Base-by-base conservation (phyloP, 2,888 invertebrate species). In the Synergus umbraculus region DNA sequence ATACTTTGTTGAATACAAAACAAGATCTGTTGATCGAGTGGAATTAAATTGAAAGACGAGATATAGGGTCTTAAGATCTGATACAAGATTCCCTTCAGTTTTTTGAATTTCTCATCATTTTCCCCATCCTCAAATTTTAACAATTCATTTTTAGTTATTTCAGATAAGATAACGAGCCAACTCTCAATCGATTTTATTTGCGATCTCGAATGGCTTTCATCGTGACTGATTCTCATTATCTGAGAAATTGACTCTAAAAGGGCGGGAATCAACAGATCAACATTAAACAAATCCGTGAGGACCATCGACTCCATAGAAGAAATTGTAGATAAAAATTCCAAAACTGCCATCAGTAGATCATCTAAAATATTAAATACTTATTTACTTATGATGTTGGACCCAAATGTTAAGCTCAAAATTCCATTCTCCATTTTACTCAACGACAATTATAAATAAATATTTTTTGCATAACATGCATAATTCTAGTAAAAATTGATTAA, bases 1-100 rank as follows among this genome's bases (percentile, higher is more conserved):
- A 90, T 83, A 64, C 88, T 85, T 22, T 87, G 85, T 49, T 89
- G 87, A 78, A 91, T 88, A 46, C 88, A 90, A 29, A 84, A 76
- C 2, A 88, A 87, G 22, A 83, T 83, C 15, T 81, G 83, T 44
- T 88, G 87, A 13, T 89, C 88, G 13, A 88, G 44, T 4, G 87
- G 86, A 67, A 84, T 83, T 44, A 89, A 84, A 84, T 88, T 88
- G 76, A 79, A 83, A 1, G 82, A 80, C 63, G 84, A 67, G 63
- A 79, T 78, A 76, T 88, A 90, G 3, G 88, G 88, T 10, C 82
- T 78, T 64, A 91, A 79, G 77, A 91, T 87, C 81, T 82, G 86
- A 9, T 83, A 58, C 64, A 88, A 60, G 44, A 88, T 83, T 66
- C 86, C 76, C 41, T 85, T 80, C 7, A 86, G 86, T 83, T 78